These are phyloP conservation scores for Neuroterus valhalla DNA, from an alignment of 1,140 invertebrate species.

Conservation along the genomic window DNA sequence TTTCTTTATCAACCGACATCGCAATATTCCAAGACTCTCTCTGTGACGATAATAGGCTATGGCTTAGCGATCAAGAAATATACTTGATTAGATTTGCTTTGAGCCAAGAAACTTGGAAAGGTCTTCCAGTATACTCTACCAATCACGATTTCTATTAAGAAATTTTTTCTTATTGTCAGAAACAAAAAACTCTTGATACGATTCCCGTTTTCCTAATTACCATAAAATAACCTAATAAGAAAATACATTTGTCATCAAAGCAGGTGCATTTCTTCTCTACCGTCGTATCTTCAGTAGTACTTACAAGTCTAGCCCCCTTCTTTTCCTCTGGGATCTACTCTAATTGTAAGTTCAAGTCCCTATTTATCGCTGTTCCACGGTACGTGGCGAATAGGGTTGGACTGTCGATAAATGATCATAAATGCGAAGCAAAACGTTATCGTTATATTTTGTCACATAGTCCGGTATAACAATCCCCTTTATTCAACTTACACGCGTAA, in stretches of 20 bases:
- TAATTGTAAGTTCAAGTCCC: neutral
- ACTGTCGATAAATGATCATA: slow-evolving; percentile 5
- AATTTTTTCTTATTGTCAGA: neutral
- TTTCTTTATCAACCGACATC: slow-evolving; percentile 20
- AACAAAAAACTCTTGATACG: too few relatives aligned
- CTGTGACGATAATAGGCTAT: slow-evolving; percentile 6
- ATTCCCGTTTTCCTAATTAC: too few relatives aligned
- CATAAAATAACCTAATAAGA: too few relatives aligned
- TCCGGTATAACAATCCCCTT: neutral
- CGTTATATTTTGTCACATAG: neutral
- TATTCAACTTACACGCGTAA: neutral
- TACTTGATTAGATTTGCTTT: slow-evolving; percentile 17
- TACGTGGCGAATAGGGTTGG: slow-evolving; percentile 1
- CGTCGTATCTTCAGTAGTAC: too few relatives aligned
- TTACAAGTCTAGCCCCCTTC: too few relatives aligned
- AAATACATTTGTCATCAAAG: too few relatives aligned
- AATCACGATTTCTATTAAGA: neutral
- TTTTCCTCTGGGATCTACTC: neutral
- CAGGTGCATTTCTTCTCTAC: too few relatives aligned
- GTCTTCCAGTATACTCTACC: neutral
- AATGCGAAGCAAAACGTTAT: neutral
- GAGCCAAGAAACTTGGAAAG: neutral
- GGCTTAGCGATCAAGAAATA: neutral
- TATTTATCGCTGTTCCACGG: neutral
- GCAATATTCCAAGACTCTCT: slow-evolving; percentile 28